Base-by-base conservation (phyloP, 2,797 vertebrate species). In the Halcyon chelicuti region DNA sequence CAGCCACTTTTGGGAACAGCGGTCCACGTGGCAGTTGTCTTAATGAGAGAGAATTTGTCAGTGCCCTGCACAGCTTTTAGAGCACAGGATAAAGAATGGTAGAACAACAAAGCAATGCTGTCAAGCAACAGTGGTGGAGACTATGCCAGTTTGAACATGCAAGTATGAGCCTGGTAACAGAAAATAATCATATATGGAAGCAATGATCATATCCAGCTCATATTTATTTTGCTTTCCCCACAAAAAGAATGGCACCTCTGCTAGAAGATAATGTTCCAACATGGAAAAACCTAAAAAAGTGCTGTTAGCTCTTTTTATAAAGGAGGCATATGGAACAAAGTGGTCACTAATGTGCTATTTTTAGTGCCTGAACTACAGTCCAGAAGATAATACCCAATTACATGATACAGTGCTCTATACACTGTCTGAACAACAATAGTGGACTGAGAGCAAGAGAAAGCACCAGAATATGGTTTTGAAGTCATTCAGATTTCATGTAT, bases 221-320 rank as follows among this genome's bases (percentile, higher is more conserved):
- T 80, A 80, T 40, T 82, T 86, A 93, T 96, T 98, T 98, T 96
- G 94, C 96, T 98, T 97, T 94, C 91, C 93, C 92, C 85, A 94
- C 96, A 97, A 96, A 97, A 95, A 92, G 80, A 97, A 97, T 71
- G 93, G 82, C 94, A 94, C 84, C 75, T 97, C 90, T 96, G 93
- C 96, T 95, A 97, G 96, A 97, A 97, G 93, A 94, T 97, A 94
- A 96, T 90, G 96, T 90, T 97, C 95, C 89, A 97, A 95, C 88
- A 60, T 26, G 79, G 97, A 95, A 96, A 96, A 95, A 97, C 91
- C 94, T 96, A 92, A 94, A 97, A 97, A 97, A 88, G 83, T 97
- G 71, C 90, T 3, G 29, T 93, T 93, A 92, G 93, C 93, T 97
- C 82, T 88, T 89, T 91, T 96, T 90, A 63, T 71, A 94, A 94